Base-by-base conservation (phyloP, 2,888 invertebrate genomes). In the Alloscopus bannaensis region DNA sequence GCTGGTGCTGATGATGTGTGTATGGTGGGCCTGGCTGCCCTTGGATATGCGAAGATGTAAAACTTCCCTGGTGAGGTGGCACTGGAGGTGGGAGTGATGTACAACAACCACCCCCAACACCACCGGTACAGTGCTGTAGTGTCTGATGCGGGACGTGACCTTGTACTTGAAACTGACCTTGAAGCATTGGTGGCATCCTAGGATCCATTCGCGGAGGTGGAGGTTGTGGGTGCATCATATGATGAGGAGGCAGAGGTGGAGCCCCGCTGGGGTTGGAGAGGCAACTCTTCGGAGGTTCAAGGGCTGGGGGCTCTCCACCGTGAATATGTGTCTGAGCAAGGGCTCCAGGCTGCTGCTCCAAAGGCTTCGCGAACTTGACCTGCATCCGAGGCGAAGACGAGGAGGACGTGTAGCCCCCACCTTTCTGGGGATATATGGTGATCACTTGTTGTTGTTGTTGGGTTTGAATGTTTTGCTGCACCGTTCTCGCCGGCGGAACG, bases 391-490 rank as follows among this genome's bases (percentile, higher is more conserved):
- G 77, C 40, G 77, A 77, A 22, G 77, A 77, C 0, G 69, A 70
- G 11, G 77, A 77, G n/a, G 77, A 77, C 4, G 77, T 77, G 42
- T 40, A 77, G 3, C 77, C 77, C 1, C 77, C 77, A 3, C 77
- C 77, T 55, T 77, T 77, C 20, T 77, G 77, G 11, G 77, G 77
- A 20, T 77, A 77, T 24, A 77, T 77, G 4, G 77, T 77, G 24
- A 77, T 77, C 3, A 77, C 77, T 64, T 77, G 77, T 36, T 77
- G 77, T 64, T 77, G 77, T 31, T 77, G 76, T 28, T 68, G 77
- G 2, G 62, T 62, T 28, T 76, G 76, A 24, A 76, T 76, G 11
- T 76, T 77, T 36, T 77, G 77, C 31, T 77, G 77, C 64, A 77
- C 62, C 24, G 62, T 55, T 11, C 70, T 36, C 24, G 69, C 69